Evolutionary conservation across 2,888 invertebrate species (phyloP).

Genomic region (Stenchaetothrips biformis): DNA sequence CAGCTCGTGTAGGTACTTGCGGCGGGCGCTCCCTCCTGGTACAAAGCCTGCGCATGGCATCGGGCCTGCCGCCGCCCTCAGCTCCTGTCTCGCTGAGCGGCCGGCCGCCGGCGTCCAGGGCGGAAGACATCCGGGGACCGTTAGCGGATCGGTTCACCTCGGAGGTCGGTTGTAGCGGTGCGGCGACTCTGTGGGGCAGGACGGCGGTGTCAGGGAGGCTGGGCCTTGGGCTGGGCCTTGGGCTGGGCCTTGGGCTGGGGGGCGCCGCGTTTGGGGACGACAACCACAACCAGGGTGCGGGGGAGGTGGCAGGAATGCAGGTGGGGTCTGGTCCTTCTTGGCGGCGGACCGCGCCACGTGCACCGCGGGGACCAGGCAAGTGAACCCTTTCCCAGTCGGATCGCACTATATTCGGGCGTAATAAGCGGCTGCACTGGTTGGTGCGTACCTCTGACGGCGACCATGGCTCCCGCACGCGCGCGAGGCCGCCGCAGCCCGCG

Average conservation of each 20-base stretch:
- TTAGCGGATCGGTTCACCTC: conserved; percentile 93
- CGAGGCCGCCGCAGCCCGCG: neutral
- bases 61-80: conserved; percentile 81
- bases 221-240: no score
- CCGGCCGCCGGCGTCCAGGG: conserved; percentile 60
- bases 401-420: no score
- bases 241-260: no score
- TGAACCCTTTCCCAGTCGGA: no score
- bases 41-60: conserved; percentile 84
- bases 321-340: neutral
- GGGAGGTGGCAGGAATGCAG: neutral
- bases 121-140: conserved; percentile 80
- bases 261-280: no score
- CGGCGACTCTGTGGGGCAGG: conserved; percentile 66
- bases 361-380: no score
- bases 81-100: conserved; percentile 78
- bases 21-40: conserved; percentile 81
- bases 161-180: conserved; percentile 84
- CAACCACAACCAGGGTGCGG: no score
- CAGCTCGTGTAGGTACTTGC: conserved; percentile 88
- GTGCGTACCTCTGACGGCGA: neutral
- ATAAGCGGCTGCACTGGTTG: no score
- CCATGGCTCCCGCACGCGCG: neutral
- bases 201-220: neutral
- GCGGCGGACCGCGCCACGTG: no score